phyloP scores from a whole-genome alignment of 1,140 invertebrate genomes.

The Anoplolepis gracilipes region DNA sequence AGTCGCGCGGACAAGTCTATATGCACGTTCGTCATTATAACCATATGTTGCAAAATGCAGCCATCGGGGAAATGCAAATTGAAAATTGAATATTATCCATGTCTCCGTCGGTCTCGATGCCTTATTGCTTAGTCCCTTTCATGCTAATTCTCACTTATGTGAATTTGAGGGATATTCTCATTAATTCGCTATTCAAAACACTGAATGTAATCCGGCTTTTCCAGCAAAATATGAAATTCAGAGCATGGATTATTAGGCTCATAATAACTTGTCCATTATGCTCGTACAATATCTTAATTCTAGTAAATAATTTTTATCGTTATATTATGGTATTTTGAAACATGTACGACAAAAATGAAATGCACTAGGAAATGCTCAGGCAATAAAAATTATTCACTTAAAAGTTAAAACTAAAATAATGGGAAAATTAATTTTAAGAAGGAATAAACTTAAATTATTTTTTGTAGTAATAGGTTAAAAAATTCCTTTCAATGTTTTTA shows the following conservation, averaged over 20 bases:
- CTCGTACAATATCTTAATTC: not conserved
- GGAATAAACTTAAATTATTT: conserved; percentile 16
- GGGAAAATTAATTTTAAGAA: not conserved
- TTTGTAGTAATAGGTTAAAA: not conserved
- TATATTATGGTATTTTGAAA: not conserved
- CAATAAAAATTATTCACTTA: not conserved
- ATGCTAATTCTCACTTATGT: not conserved
- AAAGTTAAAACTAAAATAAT: not conserved
- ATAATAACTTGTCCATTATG: not conserved
- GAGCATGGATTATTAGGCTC: too few species aligned
- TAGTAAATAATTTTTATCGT: conserved; percentile 1
- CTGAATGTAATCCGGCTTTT: not conserved
- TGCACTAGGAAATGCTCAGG: not conserved
- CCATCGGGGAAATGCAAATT: conserved; percentile 42
- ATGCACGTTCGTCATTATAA: conserved; percentile 51
- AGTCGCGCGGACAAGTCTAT: conserved; percentile 12
- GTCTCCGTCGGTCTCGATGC: conserved; percentile 3
- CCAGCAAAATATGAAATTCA: not conserved
- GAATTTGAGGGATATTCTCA: not conserved
- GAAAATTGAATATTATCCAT: conserved; percentile 38
- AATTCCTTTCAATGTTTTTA: not conserved
- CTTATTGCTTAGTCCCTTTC: not conserved
- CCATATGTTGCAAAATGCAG: conserved; percentile 59
- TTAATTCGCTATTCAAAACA: not conserved
- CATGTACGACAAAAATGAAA: not conserved